phyloP scores from a whole-genome alignment of 1,140 invertebrate genomes.

The Berghia stephanieae region DNA sequence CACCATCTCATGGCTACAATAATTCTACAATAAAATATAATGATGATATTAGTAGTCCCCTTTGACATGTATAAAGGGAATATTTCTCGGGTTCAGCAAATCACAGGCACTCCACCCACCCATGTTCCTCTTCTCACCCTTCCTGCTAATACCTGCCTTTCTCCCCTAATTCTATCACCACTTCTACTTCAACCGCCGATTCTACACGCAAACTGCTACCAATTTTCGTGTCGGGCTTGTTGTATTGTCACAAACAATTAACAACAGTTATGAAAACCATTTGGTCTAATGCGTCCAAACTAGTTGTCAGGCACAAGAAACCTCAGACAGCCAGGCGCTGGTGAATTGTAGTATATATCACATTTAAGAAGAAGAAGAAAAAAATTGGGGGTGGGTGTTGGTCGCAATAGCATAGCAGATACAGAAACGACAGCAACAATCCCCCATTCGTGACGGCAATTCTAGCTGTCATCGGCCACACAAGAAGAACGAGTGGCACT shows the following conservation, averaged over 20 bases:
- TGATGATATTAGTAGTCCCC: too few species aligned
- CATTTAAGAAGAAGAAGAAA: too few species aligned
- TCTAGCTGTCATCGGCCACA: slow-evolving; percentile 19
- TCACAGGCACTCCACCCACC: too few species aligned
- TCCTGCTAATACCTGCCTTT: neutral
- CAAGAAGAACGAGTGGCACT: slow-evolving; percentile 28
- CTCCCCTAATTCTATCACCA: neutral
- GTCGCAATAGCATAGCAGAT: too few species aligned
- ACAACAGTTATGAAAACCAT: slow-evolving; percentile 31
- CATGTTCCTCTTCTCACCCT: too few species aligned
- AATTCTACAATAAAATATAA: too few species aligned
- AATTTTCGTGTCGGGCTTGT: slow-evolving; percentile 29
- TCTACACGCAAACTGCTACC: slow-evolving; percentile 15
- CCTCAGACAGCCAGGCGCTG: slow-evolving; percentile 17
- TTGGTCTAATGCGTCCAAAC: slow-evolving; percentile 11
- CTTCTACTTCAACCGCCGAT: neutral
- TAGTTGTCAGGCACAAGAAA: neutral
- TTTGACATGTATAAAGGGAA: too few species aligned
- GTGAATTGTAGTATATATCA: too few species aligned
- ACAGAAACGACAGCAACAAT: neutral
- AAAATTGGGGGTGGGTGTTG: too few species aligned
- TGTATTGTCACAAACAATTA: slow-evolving; percentile 35
- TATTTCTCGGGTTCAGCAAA: too few species aligned
- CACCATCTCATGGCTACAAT: too few species aligned
- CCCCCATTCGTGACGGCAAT: neutral